Percentiles rank a stretch among this genome's conserved stretches.
Evolutionary conservation across 1,140 invertebrate species (phyloP).

Genomic region (Cyclargus thomasi): DNA sequence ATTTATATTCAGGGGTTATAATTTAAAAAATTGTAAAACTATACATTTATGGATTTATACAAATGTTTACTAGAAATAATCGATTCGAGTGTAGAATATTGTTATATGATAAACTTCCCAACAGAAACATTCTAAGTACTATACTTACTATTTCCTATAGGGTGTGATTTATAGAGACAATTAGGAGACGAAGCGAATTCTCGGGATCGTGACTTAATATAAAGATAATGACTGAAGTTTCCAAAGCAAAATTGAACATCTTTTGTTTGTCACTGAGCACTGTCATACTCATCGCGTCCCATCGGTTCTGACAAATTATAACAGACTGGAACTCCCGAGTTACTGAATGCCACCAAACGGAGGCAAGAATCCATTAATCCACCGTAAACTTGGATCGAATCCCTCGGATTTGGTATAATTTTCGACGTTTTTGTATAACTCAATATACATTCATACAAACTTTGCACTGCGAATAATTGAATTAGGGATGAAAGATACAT

Average conservation of each 20-base stretch:
- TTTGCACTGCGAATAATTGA: background rate
- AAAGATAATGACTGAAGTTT: conserved; percentile 32
- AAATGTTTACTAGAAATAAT: no score
- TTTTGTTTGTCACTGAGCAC: conserved; percentile 41
- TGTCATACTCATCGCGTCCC: conserved; percentile 57
- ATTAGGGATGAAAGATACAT: background rate
- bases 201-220: conserved; percentile 8
- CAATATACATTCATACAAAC: conserved; percentile 23
- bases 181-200: background rate
- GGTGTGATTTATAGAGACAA: background rate
- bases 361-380: conserved; percentile 56
- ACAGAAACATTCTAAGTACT: background rate
- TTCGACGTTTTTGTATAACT: conserved; percentile 32
- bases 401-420: conserved; percentile 41
- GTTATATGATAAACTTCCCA: background rate
- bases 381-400: conserved; percentile 59
- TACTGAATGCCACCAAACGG: conserved; percentile 47
- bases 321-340: conserved; percentile 59
- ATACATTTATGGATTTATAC: no score
- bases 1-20: background rate
- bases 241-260: conserved; percentile 35
- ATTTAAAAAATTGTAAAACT: no score
- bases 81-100: no score
- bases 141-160: background rate
- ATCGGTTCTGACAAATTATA: conserved; percentile 67